Conservation (phyloP, 1,140 invertebrate species). For the Cydia amplana region DNA sequence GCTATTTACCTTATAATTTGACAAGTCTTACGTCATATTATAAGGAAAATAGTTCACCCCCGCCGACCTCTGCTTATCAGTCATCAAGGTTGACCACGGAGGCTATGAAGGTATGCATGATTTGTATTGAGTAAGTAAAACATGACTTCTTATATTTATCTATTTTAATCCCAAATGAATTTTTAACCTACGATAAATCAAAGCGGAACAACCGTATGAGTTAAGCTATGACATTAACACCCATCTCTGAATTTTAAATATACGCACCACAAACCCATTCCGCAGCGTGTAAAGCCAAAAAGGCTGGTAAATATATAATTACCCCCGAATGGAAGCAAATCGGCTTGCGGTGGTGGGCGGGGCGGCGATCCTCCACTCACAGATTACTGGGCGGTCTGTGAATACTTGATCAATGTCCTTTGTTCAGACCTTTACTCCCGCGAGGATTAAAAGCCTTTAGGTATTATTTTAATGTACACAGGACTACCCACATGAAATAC, state of each 20-base stretch:
- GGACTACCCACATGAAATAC: background rate
- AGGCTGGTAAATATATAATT: constrained; percentile 19
- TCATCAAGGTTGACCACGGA: too few species aligned
- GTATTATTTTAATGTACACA: background rate
- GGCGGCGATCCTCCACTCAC: constrained; percentile 63
- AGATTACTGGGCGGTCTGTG: constrained; percentile 63
- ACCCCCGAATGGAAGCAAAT: constrained; percentile 40
- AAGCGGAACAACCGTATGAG: too few species aligned
- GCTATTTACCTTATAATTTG: too few species aligned
- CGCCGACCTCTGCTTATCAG: too few species aligned
- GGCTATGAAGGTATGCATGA: too few species aligned
- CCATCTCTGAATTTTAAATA: constrained; percentile 61
- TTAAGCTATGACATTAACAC: constrained; percentile 44
- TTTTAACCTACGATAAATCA: too few species aligned
- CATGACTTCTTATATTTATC: too few species aligned
- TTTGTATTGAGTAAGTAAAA: too few species aligned
- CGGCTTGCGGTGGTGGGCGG: constrained; percentile 57
- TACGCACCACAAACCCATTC: constrained; percentile 39
- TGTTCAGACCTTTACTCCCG: constrained; percentile 41
- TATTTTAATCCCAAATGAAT: too few species aligned
- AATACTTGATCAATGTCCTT: constrained; percentile 63
- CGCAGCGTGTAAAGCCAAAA: background rate
- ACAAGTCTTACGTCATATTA: too few species aligned
- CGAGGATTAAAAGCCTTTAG: constrained; percentile 34
- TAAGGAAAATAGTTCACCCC: too few species aligned